phyloP scores from a whole-genome alignment of 2,888 invertebrate genomes.

The Tuta absoluta region DNA sequence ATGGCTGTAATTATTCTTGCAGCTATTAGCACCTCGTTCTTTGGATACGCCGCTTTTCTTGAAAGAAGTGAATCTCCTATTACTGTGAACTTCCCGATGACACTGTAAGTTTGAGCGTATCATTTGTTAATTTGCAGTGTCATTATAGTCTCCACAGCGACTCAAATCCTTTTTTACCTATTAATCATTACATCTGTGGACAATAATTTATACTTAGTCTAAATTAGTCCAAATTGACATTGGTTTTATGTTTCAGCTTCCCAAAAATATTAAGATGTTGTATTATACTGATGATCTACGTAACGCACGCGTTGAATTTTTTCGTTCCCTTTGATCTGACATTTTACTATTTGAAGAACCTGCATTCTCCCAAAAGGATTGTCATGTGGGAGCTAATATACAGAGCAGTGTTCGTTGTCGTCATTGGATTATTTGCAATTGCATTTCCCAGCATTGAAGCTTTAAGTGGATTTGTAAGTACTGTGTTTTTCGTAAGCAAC shows the following conservation, averaged over 20 bases:
- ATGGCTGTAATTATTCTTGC: neutral
- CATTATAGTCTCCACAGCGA: too few species aligned
- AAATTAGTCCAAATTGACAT: too few species aligned
- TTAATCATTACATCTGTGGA: too few species aligned
- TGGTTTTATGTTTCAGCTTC: conserved; percentile 50
- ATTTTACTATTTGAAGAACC: conserved; percentile 54
- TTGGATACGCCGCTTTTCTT: conserved; percentile 58
- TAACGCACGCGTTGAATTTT: conserved; percentile 66
- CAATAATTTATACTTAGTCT: too few species aligned
- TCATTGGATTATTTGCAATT: conserved; percentile 50
- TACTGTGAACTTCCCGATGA: conserved; percentile 66
- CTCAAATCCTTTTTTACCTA: too few species aligned
- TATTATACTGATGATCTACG: conserved; percentile 61
- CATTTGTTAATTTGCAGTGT: neutral
- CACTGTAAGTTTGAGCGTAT: conserved; percentile 47
- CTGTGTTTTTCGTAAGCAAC: conserved; percentile 18
- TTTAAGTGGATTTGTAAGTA: conserved; percentile 71
- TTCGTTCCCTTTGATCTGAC: conserved; percentile 64
- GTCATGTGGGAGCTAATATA: conserved; percentile 53
- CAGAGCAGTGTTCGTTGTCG: conserved; percentile 47
- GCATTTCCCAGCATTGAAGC: conserved; percentile 58
- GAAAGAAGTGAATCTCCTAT: conserved; percentile 53
- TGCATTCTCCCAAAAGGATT: conserved; percentile 33
- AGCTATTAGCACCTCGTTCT: conserved; percentile 47
- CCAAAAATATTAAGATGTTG: conserved; percentile 56